Evolutionary conservation across 2,888 invertebrate species (phyloP).

Genomic region (Polietes domitor): DNA sequence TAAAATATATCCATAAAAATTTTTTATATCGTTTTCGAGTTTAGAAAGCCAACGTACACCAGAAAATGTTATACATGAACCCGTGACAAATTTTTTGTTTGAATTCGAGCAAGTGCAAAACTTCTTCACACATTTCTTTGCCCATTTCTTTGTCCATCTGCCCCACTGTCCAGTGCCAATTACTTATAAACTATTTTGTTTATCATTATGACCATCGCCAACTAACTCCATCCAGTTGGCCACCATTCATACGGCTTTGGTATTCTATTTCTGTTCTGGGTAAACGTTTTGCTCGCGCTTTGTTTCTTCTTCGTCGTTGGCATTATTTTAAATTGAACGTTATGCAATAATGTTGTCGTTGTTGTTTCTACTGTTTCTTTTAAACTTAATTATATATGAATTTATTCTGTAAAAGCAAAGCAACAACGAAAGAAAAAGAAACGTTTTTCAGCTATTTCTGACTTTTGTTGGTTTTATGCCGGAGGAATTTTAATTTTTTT

Average conservation of each 20-base stretch:
- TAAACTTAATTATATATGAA: constrained; percentile 54
- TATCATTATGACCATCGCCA: not conserved
- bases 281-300: not conserved
- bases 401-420: constrained; percentile 43
- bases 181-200: not conserved
- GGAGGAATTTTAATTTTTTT: constrained; percentile 54
- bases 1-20: too few species aligned
- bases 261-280: not conserved
- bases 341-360: constrained; percentile 42
- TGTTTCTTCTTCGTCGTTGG: not conserved
- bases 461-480: constrained; percentile 39
- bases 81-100: too few species aligned
- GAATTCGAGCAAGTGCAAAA: too few species aligned
- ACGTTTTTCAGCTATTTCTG: constrained; percentile 8
- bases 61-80: too few species aligned
- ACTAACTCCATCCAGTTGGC: not conserved
- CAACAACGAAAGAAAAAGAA: too few species aligned
- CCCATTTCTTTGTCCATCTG: not conserved
- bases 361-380: not conserved
- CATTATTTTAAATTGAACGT: constrained; percentile 3
- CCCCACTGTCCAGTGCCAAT: not conserved
- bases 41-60: too few species aligned
- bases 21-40: too few species aligned
- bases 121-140: too few species aligned
- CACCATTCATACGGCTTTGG: not conserved